Evolutionary conservation across 2,113 vertebrate species (phyloP).

Genomic region (Recurvirostra avosetta): DNA sequence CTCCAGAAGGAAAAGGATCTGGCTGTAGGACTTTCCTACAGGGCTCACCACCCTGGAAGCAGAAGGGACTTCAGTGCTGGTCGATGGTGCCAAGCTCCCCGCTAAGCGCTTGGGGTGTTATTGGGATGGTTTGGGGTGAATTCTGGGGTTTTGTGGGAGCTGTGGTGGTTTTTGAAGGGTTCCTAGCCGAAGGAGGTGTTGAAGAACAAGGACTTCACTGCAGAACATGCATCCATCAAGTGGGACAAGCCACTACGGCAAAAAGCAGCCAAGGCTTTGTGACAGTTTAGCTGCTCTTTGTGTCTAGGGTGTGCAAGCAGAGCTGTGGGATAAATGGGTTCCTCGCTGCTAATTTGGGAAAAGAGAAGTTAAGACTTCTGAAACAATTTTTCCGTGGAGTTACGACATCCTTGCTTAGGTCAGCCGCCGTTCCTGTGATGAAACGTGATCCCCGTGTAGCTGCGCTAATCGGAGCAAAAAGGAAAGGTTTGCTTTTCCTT

Average conservation of each 20-base stretch:
- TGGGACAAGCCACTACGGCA: fast-evolving
- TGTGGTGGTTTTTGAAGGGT: not conserved
- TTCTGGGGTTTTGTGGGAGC: not conserved
- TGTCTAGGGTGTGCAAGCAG: not conserved
- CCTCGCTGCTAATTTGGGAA: not conserved
- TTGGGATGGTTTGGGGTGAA: not conserved
- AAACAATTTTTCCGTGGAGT: not conserved
- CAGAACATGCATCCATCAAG: fast-evolving
- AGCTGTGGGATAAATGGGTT: not conserved
- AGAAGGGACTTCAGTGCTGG: fast-evolving
- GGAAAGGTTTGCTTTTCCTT: not conserved
- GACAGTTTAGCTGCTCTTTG: not conserved
- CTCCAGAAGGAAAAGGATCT: not conserved
- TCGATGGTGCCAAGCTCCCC: not conserved
- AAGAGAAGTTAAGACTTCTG: not conserved
- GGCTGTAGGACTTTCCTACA: not conserved
- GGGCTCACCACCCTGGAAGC: not conserved
- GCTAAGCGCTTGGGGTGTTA: not conserved
- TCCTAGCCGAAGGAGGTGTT: fast-evolving
- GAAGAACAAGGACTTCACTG: not conserved
- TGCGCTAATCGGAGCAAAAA: not conserved
- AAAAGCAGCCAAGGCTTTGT: not conserved
- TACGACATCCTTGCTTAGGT: fast-evolving
- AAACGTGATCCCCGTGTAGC: not conserved
- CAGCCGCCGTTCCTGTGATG: not conserved